Conservation (phyloP, 2,888 invertebrate genomes). For the Pyrgus malvae region DNA sequence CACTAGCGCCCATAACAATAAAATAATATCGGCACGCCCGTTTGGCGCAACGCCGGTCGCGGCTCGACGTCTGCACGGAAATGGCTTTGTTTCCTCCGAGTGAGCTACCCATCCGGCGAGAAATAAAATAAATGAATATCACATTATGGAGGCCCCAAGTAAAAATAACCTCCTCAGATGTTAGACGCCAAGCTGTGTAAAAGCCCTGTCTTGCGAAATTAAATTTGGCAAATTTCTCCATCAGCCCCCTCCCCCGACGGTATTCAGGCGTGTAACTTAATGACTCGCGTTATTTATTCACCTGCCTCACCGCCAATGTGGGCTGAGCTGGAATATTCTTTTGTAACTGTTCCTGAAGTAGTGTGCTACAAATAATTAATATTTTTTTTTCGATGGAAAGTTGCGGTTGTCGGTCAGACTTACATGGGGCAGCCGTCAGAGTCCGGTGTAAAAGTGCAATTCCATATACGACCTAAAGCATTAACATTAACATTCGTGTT, state of each 20-base stretch:
- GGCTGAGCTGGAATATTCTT: neutral
- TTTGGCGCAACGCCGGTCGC: constrained; percentile 18
- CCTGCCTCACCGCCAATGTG: neutral
- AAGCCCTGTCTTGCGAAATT: constrained; percentile 48
- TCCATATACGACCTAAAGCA: no score
- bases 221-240: constrained; percentile 47
- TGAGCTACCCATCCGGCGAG: constrained; percentile 59
- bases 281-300: constrained; percentile 32
- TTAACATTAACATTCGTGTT: no score
- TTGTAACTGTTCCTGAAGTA: neutral
- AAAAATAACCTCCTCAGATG: constrained; percentile 54
- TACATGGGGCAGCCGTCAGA: no score
- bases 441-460: no score
- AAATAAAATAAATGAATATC: constrained; percentile 73
- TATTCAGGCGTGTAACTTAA: constrained; percentile 21
- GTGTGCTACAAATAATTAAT: neutral
- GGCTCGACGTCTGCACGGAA: constrained; percentile 51
- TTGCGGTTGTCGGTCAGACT: no score
- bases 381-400: no score
- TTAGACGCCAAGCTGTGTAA: constrained; percentile 44
- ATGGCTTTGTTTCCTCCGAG: constrained; percentile 72
- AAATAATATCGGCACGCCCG: constrained; percentile 26
- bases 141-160: constrained; percentile 54
- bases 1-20: constrained; percentile 13
- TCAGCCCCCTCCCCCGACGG: neutral